Conservation (phyloP, 2,888 invertebrate genomes). For the Vanessa cardui region DNA sequence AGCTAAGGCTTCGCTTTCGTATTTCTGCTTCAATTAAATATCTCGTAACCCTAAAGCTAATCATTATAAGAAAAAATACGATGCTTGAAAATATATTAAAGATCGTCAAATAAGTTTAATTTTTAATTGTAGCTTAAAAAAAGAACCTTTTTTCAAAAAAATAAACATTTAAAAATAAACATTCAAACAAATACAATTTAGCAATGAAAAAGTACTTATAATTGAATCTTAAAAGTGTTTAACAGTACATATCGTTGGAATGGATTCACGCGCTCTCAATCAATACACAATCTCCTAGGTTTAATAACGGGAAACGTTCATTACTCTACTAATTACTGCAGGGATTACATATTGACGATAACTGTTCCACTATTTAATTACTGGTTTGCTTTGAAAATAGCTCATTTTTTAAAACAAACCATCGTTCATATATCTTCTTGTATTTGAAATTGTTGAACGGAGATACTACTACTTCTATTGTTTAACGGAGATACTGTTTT, state of each 20-base stretch:
- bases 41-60: too few relatives aligned
- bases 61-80: too few relatives aligned
- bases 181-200: background rate
- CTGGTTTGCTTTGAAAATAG: background rate
- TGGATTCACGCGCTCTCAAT: slow-evolving; percentile 12
- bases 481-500: background rate
- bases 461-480: background rate
- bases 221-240: background rate
- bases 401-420: background rate
- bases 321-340: slow-evolving; percentile 26
- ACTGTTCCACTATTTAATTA: background rate
- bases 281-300: slow-evolving; percentile 15
- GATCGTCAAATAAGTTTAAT: too few relatives aligned
- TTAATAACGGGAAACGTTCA: slow-evolving; percentile 25
- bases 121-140: too few relatives aligned
- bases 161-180: too few relatives aligned
- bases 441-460: too few relatives aligned
- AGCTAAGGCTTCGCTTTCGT: too few relatives aligned
- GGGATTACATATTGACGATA: slow-evolving; percentile 15
- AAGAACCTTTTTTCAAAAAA: too few relatives aligned
- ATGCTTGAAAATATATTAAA: too few relatives aligned
- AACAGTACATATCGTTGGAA: background rate
- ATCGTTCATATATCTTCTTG: background rate
- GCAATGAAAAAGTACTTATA: background rate
- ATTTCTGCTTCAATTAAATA: too few relatives aligned